Base-by-base conservation (phyloP, 92 coral and sea anemone species). In the Porites lobata region DNA sequence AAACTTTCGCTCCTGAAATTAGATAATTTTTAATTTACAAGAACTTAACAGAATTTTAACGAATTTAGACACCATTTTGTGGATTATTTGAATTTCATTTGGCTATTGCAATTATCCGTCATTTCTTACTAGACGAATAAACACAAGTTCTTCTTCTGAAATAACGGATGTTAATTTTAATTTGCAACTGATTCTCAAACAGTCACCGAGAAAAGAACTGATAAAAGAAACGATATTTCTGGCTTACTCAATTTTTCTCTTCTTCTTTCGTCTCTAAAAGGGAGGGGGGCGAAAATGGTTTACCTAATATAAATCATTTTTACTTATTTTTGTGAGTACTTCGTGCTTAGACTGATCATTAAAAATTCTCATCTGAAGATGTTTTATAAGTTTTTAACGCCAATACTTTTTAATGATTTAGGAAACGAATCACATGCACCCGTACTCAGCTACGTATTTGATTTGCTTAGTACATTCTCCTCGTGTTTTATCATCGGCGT, bases 1-100 rank as follows among this genome's bases (percentile, higher is more conserved):
- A 14, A 82, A 57, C 56, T 82, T 82, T 82, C 69, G 77, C 52
- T 54, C 47, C 69, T 69, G 78, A 82, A 82, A 79, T 65, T 29
- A 26, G 63, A 81, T 53, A 19, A 81, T 21, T 81, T 81, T 63
- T 57, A 52, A 67, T 50, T 81, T 51, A 66, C 72, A 47, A 81
- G 32, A 58, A 21, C 47, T 10, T 1, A 50, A 51, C n/a, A 61
- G n/a, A 56, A 69, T 69, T 32, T 32, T 32, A 69, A 71, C 78
- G 26, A 56, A 32, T 68, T 58, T 51, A 4, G 68, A 54, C 65
- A 26, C 18, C 84, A 29, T 52, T 50, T 80, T 51, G 9, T 59
- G 8, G 52, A 10, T 72, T 52, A 50, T 82, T 20, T 82, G 47
- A 82, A 24, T 32, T 69, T 56, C 57, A 82, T 82, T 82, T 54